Evolutionary conservation across 2,113 vertebrate species (phyloP), one percentile per base, ranked within the genome.

Genomic region (Phalacrocorax carbo): DNA sequence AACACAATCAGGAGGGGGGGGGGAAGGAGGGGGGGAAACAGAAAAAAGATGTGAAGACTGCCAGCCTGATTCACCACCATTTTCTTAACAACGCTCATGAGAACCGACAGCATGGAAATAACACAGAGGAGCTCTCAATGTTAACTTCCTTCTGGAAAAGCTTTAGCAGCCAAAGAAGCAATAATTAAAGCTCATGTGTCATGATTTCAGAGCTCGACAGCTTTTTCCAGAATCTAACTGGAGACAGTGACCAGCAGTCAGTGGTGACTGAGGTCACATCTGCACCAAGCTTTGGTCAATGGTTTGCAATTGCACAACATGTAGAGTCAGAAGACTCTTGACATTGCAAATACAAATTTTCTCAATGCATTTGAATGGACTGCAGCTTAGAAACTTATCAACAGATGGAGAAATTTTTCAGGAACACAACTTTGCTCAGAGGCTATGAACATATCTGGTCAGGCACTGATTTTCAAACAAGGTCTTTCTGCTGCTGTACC

Each of bases 371-470:
- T 21, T 78, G 42, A 92, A 79, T 13, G 36, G 34, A 68, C 36
- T 58, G 8, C 65, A 78, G n/a, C 29, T 65, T 22, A 61, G 29
- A 68, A 93, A 29, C 11, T 57, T 38, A 81, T 11, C 16, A 72
- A 79, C 15, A 44, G n/a, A 23, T 29, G 9, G 9, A 55, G 3
- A 2, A 11, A 18, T 25, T 71, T 86, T 91, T 83, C 76, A 83
- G 48, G 23, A 86, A 60, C 4, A 3, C 16, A 36, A 0, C 58
- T 34, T 64, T 36, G 44, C 61, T 46, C 55, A 70, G 71, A 60
- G 11, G 14, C 55, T 81, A 49, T 0, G 0, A 82, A 70, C 4
- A 2, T 4, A 10, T 14, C 51, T 25, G 21, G 13, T 25, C 32
- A 90, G 69, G 40, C 30, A 64, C 14, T 27, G 12, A 40, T 79